These are phyloP conservation scores for Parapristionchus giblindavisi DNA, from an alignment of 2,888 invertebrate species.

Conservation along the genomic window DNA sequence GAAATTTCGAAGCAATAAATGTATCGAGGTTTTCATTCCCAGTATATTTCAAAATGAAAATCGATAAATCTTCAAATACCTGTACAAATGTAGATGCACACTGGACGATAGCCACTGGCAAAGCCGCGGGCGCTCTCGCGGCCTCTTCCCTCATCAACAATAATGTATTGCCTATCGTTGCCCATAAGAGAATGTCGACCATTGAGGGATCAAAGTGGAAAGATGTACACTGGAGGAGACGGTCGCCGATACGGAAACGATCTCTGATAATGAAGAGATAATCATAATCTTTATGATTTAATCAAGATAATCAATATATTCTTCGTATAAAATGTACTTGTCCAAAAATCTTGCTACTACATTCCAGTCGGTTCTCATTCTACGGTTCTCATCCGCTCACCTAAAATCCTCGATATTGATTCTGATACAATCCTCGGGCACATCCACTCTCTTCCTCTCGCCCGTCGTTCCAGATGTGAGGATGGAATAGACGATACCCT, in stretches of 20 bases:
- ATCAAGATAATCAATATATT: too few relatives aligned
- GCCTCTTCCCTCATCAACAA: background rate
- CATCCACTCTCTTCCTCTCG: constrained; percentile 26
- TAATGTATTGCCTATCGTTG: constrained; percentile 1
- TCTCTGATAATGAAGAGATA: constrained; percentile 6
- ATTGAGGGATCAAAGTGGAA: constrained; percentile 37
- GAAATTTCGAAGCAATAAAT: too few relatives aligned
- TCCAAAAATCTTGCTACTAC: too few relatives aligned
- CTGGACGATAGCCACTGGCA: background rate
- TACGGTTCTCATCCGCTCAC: background rate
- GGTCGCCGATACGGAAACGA: too few relatives aligned
- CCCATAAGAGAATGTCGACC: constrained; percentile 32
- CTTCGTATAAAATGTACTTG: too few relatives aligned
- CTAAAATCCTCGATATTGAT: constrained; percentile 32
- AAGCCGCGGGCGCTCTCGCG: background rate
- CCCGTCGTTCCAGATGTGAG: constrained; percentile 37
- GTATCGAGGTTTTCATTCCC: too few relatives aligned
- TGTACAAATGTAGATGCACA: background rate
- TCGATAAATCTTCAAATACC: too few relatives aligned
- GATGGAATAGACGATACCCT: constrained; percentile 31
- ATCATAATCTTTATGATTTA: too few relatives aligned
- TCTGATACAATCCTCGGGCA: constrained; percentile 25
- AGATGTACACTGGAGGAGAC: constrained; percentile 33
- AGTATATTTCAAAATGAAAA: too few relatives aligned
- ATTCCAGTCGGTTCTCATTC: too few relatives aligned